A percentile compares a stretch with the other conserved stretches of the same genome.
Evolutionary conservation across 2,888 invertebrate genomes (phyloP).

Genomic region (Macrophya alboannulata): DNA sequence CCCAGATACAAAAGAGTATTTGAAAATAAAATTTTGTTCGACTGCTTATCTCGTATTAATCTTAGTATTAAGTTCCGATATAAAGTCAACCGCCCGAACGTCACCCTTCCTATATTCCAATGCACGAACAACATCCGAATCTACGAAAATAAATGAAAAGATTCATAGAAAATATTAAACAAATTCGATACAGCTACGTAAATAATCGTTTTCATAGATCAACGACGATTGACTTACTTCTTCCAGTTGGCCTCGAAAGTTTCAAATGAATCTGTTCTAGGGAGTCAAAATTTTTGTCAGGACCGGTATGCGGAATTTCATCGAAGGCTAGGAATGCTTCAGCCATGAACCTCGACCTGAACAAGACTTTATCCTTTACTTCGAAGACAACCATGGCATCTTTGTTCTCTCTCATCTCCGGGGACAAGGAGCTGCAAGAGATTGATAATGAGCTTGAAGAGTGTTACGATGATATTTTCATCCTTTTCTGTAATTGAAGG

Average conservation of each 20-base stretch:
- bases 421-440: constrained; percentile 84
- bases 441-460: constrained; percentile 46
- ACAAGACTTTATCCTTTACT: constrained; percentile 97
- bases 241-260: constrained; percentile 86
- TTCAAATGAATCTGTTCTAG: constrained; percentile 89
- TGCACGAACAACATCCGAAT: constrained; percentile 88
- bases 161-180: constrained; percentile 49
- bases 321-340: constrained; percentile 94
- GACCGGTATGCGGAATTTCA: constrained; percentile 86
- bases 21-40: constrained; percentile 1
- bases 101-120: constrained; percentile 93
- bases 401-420: constrained; percentile 86
- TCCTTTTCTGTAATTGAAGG: neutral
- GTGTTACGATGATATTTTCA: neutral
- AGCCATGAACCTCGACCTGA: constrained; percentile 96
- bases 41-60: constrained; percentile 65
- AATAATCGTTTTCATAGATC: neutral
- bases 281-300: constrained; percentile 82
- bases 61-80: constrained; percentile 90
- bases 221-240: constrained; percentile 81
- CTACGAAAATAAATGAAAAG: constrained; percentile 78
- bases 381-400: constrained; percentile 93
- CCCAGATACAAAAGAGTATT: neutral
- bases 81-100: constrained; percentile 93
- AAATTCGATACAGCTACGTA: constrained; percentile 38